Conservation (phyloP, 2,888 invertebrate genomes). For the Mactromeris polynyma region DNA sequence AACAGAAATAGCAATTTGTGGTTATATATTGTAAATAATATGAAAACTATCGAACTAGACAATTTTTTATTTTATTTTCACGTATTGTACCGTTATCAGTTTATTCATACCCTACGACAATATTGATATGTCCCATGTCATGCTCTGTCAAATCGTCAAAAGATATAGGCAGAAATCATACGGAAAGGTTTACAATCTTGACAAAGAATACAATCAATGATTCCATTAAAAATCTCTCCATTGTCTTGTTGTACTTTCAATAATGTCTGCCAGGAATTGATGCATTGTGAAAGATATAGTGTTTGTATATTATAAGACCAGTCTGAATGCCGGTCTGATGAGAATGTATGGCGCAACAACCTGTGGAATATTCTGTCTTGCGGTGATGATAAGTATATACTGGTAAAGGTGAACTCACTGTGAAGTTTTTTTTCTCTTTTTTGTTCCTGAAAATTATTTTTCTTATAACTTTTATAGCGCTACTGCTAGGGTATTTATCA, state of each 20-base stretch:
- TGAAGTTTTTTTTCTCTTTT: background rate
- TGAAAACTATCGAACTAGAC: too few species aligned
- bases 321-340: background rate
- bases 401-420: slow-evolving; percentile 20
- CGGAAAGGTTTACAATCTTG: background rate
- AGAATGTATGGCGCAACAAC: slow-evolving; percentile 36
- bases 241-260: background rate
- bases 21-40: too few species aligned
- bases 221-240: background rate
- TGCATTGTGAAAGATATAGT: background rate
- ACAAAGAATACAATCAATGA: background rate
- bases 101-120: background rate
- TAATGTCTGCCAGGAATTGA: slow-evolving; percentile 1
- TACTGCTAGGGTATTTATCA: background rate
- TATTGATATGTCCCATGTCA: background rate
- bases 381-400: slow-evolving; percentile 24
- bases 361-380: slow-evolving; percentile 37
- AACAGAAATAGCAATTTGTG: too few species aligned
- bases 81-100: too few species aligned
- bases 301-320: background rate
- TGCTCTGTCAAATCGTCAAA: background rate
- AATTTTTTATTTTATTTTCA: too few species aligned
- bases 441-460: background rate
- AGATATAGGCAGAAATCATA: background rate
- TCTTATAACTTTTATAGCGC: background rate